Evolutionary conservation across 2,797 vertebrate species (phyloP), one percentile per base, ranked within the genome.

Genomic region (Mionectes olivaceus): DNA sequence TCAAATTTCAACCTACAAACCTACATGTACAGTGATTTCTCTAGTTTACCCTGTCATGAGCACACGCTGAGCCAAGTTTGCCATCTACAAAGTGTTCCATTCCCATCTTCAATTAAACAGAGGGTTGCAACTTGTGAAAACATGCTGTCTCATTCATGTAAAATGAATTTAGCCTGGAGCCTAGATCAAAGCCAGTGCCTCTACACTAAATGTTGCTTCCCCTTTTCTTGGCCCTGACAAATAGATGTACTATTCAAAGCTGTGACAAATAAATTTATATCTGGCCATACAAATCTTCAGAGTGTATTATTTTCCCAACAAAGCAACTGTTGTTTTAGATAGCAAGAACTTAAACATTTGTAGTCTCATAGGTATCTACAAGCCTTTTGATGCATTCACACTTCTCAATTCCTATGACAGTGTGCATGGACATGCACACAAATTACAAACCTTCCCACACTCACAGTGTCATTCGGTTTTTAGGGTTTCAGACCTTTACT

Each of bases 111-210:
- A 57, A 81, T 70, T 61, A 52, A 74, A 70, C 22, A 82, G 39
- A 93, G 14, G 52, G 37, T 6, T 91, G 81, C 47, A 77, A 60
- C 49, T 91, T 73, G 76, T 93, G 84, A 91, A 94, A 96, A 75
- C 44, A 83, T 50, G 27, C 49, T 64, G 67, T 69, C 77, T 68
- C 70, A 49, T 79, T 95, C 73, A 9, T 30, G 30, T n/a, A 74
- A 84, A 77, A 85, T 83, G 2, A 68, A 61, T 75, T 94, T 85
- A 90, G 74, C 37, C 35, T 90, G 64, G 28, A 57, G 35, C 70
- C 69, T 39, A 93, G 37, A 92, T 64, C 35, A 65, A 82, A 63
- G 57, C 9, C 21, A 90, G 7, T 41, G 19, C 30, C 78, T 92
- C 79, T 79, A 64, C 16, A 23, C 14, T 79, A 22, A 23, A 32